Evolutionary conservation across 1,140 invertebrate genomes (phyloP), one percentile per base, ranked within the genome.

Genomic region (Nasonia longicornis): DNA sequence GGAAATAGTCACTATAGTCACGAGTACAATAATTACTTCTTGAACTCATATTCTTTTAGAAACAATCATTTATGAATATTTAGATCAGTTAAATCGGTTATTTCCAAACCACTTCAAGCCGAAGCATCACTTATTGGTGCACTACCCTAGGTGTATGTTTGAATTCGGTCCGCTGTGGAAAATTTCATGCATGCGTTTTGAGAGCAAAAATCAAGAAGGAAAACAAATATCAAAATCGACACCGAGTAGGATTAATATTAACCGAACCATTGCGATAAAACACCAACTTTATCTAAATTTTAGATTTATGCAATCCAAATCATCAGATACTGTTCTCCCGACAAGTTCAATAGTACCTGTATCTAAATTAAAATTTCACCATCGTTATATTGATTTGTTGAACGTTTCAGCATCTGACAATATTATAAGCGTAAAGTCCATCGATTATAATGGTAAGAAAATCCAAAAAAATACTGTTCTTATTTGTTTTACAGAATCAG

Each of bases 181-280:
- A 64, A 14, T 64, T 22, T 64, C 0, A 2, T 64, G 63, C 10
- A 64, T 64, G 63, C 63, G n/a, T 14, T 69, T 69, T 16, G 67
- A 29, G 22, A 35, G 67, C 14, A 69, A 69, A 35, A 69, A 69
- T 16, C 67, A 69, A 16, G 26, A 69, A 35, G 67, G 67, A 4
- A 69, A 69, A 69, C 26, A 35, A 31, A 69, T 69, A 1, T 69
- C 67, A 3, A 69, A 69, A 69, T 69, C 29, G 12, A 69, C 67
- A 31, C 12, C 22, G 2, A 69, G 67, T 26, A 8, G 22, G 1
- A 14, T 29, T 31, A 31, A 69, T 14, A 14, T 35, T 69, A 69
- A 69, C 4, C 22, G 67, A 31, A 35, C 29, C 0, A 69, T 69
- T 69, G 29, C 29, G 14, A 69, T 69, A 14, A 69, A 31, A 35